Conservation (phyloP, 2,113 vertebrate genomes). For the Brachypodius melanocephalos region DNA sequence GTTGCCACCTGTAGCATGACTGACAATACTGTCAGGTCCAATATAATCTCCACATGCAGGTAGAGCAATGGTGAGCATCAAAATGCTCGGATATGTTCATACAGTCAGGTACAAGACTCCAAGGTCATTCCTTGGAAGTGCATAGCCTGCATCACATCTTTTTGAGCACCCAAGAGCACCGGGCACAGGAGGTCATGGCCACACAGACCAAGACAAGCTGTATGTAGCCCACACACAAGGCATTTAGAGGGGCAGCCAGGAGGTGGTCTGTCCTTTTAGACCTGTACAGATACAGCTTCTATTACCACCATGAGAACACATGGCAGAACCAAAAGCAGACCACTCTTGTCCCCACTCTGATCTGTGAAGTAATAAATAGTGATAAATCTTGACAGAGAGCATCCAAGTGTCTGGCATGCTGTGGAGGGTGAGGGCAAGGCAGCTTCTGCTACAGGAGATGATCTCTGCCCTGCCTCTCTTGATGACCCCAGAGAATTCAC, state of each 20-base stretch:
- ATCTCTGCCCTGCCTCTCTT: neutral
- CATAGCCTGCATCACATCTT: neutral
- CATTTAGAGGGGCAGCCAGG: neutral
- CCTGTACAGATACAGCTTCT: neutral
- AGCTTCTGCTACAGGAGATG: neutral
- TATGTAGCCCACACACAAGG: neutral
- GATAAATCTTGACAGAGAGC: slow-evolving; percentile 36
- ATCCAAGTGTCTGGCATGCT: slow-evolving; percentile 10
- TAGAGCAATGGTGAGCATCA: fast-evolving
- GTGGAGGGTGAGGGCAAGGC: neutral
- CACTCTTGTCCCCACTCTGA: neutral
- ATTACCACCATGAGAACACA: neutral
- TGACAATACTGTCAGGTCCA: neutral
- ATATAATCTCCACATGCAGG: neutral
- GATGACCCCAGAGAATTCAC: slow-evolving; percentile 34
- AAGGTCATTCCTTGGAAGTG: neutral
- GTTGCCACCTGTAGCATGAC: neutral
- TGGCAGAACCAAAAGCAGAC: neutral
- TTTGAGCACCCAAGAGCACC: neutral
- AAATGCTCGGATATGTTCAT: neutral
- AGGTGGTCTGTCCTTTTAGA: neutral
- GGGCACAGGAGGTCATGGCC: neutral
- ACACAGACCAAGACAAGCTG: neutral
- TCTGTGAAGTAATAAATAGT: slow-evolving; percentile 17
- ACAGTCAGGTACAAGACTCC: neutral